Evolutionary conservation across 2,113 vertebrate genomes (phyloP), one percentile per base, ranked within the genome.

Genomic region (Heloderma charlesbogerti): DNA sequence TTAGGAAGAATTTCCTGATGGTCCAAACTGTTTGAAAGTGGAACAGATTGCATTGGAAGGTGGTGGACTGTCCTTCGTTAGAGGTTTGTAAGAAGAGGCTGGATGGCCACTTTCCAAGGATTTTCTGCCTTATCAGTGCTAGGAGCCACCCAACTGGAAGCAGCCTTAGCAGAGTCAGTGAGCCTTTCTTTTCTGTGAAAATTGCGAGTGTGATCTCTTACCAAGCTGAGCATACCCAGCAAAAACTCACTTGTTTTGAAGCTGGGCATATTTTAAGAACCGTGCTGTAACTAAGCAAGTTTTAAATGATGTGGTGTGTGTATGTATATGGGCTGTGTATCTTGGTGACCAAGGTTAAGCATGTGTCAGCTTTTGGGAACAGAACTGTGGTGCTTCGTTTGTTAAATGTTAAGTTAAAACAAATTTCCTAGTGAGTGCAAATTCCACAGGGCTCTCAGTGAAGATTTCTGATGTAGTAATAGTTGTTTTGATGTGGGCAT

Each of bases 361-460:
- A 90, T n/a, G 29, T 29, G 92, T 94, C 89, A 71, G 72, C 60
- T 83, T 88, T 69, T 86, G 67, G 79, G 92, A 88, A 29, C 87
- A 48, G 86, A 84, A 93, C 91, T 91, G 92, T 72, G 57, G 88
- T 92, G 77, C 83, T 89, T 75, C 48, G 5, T 1, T 95, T 45
- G 84, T 86, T 95, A 84, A 89, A 90, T 94, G 92, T 57, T n/a
- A 95, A 75, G 82, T 94, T 94, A 93, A 95, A 94, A 93, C 0
- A 20, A 93, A 88, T 93, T 92, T 74, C 22, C 20, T 69, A 25
- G 74, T 20, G 48, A 69, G 87, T 57, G 0, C 0, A 81, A 45
- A 2, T 91, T 0, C 1, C 94, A 60, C 82, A 29, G 34, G 67
- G 71, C 91, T 84, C 66, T 88, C n/a, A 43, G 75, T 91, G 72